Percentiles rank a stretch among this genome's conserved stretches.
phyloP scores from a whole-genome alignment of 2,797 vertebrate species.

The Micromesistius poutassou region DNA sequence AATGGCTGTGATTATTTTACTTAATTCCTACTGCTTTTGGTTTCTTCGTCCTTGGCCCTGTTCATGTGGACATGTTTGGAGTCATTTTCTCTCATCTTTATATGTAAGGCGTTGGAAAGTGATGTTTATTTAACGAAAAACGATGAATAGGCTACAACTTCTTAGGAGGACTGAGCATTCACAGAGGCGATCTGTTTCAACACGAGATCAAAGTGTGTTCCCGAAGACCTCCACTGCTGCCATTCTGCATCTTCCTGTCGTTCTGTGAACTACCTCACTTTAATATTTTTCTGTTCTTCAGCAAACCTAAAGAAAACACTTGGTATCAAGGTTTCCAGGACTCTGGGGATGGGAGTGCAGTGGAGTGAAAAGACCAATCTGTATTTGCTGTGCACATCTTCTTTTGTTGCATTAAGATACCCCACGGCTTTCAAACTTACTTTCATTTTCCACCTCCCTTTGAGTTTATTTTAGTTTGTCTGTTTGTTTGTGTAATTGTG shows the following conservation, averaged over 20 bases:
- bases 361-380: conserved; percentile 32
- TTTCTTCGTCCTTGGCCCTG: conserved; percentile 16
- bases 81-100: conserved; percentile 30
- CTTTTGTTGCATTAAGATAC: conserved; percentile 32
- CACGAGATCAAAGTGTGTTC: background rate
- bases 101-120: conserved; percentile 29
- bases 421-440: background rate
- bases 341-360: conserved; percentile 43
- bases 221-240: background rate
- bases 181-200: background rate
- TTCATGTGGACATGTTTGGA: conserved; percentile 3
- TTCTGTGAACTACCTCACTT: conserved; percentile 7
- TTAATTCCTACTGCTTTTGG: conserved; percentile 39
- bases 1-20: conserved; percentile 55
- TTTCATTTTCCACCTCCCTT: background rate
- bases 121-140: conserved; percentile 23
- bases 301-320: conserved; percentile 28
- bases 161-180: background rate
- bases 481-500: background rate
- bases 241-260: background rate
- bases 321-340: conserved; percentile 38
- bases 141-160: conserved; percentile 8
- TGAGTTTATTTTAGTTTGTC: background rate
- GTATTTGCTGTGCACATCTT: conserved; percentile 44
- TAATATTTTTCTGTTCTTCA: conserved; percentile 27